Evolutionary conservation across 2,888 invertebrate species (phyloP), one percentile per base, ranked within the genome.

Genomic region (Tetropium fuscum): DNA sequence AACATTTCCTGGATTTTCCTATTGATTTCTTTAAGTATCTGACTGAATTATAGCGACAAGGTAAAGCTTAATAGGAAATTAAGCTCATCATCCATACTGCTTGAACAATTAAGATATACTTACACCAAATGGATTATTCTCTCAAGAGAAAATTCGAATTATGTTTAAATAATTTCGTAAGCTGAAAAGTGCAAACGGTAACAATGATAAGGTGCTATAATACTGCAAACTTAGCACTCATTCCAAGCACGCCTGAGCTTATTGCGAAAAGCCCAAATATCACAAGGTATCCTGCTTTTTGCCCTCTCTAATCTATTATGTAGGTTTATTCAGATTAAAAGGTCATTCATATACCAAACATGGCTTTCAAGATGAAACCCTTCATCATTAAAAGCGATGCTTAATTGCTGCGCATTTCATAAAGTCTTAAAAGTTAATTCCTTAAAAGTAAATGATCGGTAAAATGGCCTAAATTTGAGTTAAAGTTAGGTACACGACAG

Each of bases 211-310:
- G 62, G 75, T 76, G 75, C 75, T 71, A 66, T 69, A 71, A 74
- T 73, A 72, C 70, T 73, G 74, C 72, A 74, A 68, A 74, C 70
- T 72, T 74, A 78, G 77, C 74, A 72, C 55, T 71, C 78, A 78
- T 78, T 77, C 77, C 75, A 77, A 77, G 77, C 77, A 71, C 72
- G 72, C 71, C 74, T 73, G 73, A 75, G 77, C 75, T 75, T 65
- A 66, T 71, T 72, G 76, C 75, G 62, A 66, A 75, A 65, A 76
- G 77, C 76, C 74, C 71, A 72, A 79, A 79, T 78, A 72, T 70
- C 64, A 65, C 64, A 69, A 51, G 54, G 58, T 64, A 63, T 65
- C 62, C 59, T 63, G 66, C 63, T 59, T 67, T 65, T 65, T 64
- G 67, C 65, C 64, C 64, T 64, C 58, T 63, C 64, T 65, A 66